Evolutionary conservation across 1,140 invertebrate genomes (phyloP).

Genomic region (Aphelenchoides besseyi): DNA sequence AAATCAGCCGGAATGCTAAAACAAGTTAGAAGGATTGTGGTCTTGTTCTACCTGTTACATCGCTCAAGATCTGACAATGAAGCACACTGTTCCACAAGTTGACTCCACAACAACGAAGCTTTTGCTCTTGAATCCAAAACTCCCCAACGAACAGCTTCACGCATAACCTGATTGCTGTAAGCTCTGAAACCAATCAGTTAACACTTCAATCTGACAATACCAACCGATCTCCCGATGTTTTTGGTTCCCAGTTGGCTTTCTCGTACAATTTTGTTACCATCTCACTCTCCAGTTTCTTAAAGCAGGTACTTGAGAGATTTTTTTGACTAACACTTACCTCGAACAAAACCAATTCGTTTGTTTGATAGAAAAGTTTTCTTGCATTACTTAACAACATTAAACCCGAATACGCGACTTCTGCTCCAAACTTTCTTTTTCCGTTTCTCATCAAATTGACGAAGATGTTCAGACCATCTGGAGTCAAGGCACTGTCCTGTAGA

Average conservation of each 20-base stretch:
- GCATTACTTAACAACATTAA: too few relatives aligned
- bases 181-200: not conserved
- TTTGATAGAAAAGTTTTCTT: too few relatives aligned
- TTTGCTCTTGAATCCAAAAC: not conserved
- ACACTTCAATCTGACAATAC: not conserved
- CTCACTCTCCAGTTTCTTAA: not conserved
- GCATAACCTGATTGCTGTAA: not conserved
- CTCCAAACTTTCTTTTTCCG: too few relatives aligned
- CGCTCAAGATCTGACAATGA: not conserved
- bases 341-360: too few relatives aligned
- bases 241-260: not conserved
- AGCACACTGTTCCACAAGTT: not conserved
- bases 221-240: not conserved
- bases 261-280: not conserved
- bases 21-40: not conserved
- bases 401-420: too few relatives aligned
- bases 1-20: not conserved
- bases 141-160: not conserved
- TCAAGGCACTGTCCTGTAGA: not conserved
- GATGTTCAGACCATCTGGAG: not conserved
- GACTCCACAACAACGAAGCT: not conserved
- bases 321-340: too few relatives aligned
- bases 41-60: not conserved
- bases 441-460: too few relatives aligned
- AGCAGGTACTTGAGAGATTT: too few relatives aligned